Conservation (phyloP, 30 jellyfish, hydroid and myxozoan genomes). For the Aurelia sp. region DNA sequence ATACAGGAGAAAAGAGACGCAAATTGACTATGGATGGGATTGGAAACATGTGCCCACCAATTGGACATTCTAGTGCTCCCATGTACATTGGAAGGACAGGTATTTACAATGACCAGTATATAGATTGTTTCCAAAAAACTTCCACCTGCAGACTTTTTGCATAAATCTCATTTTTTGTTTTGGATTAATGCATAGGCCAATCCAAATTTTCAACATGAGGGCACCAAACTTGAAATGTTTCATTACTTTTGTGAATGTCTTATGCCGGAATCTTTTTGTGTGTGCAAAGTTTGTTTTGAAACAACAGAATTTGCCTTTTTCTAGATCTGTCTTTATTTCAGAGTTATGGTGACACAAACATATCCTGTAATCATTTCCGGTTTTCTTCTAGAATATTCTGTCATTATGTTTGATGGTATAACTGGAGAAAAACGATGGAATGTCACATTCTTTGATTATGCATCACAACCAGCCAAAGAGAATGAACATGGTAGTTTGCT, state of each 20-base stretch:
- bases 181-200: no score
- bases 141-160: no score
- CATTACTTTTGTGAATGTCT: no score
- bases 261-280: no score
- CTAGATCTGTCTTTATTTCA: no score
- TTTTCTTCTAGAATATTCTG: constrained; percentile 82
- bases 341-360: no score
- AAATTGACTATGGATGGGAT: constrained; percentile 95
- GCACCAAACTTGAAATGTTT: no score
- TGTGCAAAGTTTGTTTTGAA: no score
- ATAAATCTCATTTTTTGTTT: no score
- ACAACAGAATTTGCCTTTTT: no score
- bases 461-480: constrained; percentile 85
- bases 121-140: no score
- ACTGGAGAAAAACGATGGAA: constrained; percentile 92
- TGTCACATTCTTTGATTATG: constrained; percentile 90
- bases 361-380: not conserved
- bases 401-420: constrained; percentile 84
- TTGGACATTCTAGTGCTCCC: constrained; percentile 77
- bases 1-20: constrained; percentile 89
- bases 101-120: not conserved
- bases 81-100: constrained; percentile 97
- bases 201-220: no score
- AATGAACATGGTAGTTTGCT: constrained; percentile 71
- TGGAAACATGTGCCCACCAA: constrained; percentile 98